Evolutionary conservation across 2,888 invertebrate genomes (phyloP), one percentile per base, ranked within the genome.

Genomic region (Drosophila pseudotakahashii): DNA sequence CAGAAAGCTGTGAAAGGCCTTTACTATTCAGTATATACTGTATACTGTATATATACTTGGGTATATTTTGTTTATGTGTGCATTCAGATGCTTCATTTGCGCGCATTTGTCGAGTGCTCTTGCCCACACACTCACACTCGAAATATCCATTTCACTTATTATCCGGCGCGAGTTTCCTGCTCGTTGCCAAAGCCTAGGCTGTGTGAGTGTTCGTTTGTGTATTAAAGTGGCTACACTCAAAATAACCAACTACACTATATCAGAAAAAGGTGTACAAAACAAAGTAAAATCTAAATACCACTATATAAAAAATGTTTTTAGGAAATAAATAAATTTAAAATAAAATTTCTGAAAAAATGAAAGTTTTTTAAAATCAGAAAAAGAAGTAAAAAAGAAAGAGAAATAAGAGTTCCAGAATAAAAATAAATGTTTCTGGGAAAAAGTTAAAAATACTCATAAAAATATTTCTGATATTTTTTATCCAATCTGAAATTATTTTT

Each of bases 61-160:
- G 1, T 48, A 26, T 34, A 26, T 14, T 51, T 14, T 45, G 51
- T 59, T n/a, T 64, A 53, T 41, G 62, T 48, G 32, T 41, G 41
- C 34, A 55, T 60, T 42, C 60, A 60, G 60, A 70, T 76, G 77
- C 73, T 80, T 80, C 79, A 82, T 77, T 82, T 81, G 70, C 48
- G 73, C 67, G 50, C 78, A 78, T 69, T 79, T 82, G 79, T 81
- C 75, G 72, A 84, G 82, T 57, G 67, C 72, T 73, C 74, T 68
- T 62, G 45, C 52, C 54, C 64, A 66, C 73, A 34, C 61, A 53
- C 51, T 61, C 68, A 54, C 71, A 50, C 69, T 64, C 66, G 62
- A 57, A 77, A 81, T 86, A 81, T 86, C 78, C 81, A 86, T 81
- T 81, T 83, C 86, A 78, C 76, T 78, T 81, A 81, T 81, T 85